Evolutionary conservation across 2,113 vertebrate species (phyloP).

Genomic region (Falcunculus frontatus): DNA sequence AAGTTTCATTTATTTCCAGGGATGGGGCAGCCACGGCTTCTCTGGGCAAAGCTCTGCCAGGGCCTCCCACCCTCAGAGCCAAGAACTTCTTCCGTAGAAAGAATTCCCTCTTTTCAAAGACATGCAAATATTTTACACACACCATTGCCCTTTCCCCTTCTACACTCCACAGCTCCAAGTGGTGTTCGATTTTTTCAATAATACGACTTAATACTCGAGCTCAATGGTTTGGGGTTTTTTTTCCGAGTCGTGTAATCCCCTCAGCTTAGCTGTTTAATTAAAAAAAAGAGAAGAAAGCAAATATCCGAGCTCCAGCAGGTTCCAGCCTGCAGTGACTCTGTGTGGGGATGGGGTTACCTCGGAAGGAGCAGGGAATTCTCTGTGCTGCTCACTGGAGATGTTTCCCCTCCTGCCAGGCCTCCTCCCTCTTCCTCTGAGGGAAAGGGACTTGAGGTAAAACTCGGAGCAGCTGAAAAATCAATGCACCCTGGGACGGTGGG

Average conservation of each 20-base stretch:
- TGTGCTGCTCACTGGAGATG: not conserved
- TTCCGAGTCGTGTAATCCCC: conserved; percentile 17
- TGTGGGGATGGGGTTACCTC: not conserved
- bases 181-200: conserved; percentile 3
- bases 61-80: not conserved
- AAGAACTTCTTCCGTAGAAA: not conserved
- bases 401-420: not conserved
- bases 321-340: not conserved
- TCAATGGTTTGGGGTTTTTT: not conserved
- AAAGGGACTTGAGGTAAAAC: not conserved
- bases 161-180: not conserved
- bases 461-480: not conserved
- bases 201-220: not conserved
- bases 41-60: not conserved
- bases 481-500: not conserved
- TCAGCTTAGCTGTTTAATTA: conserved; percentile 51
- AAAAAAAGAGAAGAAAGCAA: not conserved
- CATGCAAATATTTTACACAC: not conserved
- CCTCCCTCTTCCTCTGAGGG: not conserved
- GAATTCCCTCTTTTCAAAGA: not conserved
- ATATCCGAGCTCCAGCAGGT: not conserved
- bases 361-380: not conserved
- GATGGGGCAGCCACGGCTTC: not conserved
- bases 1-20: not conserved
- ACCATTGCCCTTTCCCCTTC: not conserved